These are phyloP conservation scores for Monopis laevigella DNA, from an alignment of 2,888 invertebrate genomes.

Conservation along the genomic window DNA sequence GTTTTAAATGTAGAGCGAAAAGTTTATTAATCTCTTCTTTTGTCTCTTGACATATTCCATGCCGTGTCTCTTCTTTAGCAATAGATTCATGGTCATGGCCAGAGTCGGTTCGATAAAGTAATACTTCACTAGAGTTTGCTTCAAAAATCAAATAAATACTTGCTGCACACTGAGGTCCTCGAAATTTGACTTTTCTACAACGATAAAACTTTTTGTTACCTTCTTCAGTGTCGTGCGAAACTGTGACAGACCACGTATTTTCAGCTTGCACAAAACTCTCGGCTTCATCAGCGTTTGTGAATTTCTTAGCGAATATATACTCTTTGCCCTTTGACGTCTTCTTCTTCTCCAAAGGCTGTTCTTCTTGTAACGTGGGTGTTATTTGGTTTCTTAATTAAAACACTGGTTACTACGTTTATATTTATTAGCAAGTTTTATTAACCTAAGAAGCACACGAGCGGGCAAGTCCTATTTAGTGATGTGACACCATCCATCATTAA, in stretches of 20 bases:
- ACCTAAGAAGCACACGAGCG: too few relatives aligned
- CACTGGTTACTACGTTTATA: too few relatives aligned
- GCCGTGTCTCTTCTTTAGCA: neutral
- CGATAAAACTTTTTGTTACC: slow-evolving; percentile 11
- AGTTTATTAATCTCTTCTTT: slow-evolving; percentile 16
- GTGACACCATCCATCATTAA: too few relatives aligned
- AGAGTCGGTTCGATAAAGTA: slow-evolving; percentile 4
- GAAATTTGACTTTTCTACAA: slow-evolving; percentile 11
- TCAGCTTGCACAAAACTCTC: slow-evolving; percentile 5
- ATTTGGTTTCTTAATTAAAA: too few relatives aligned
- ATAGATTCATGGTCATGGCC: slow-evolving; percentile 9
- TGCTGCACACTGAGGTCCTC: slow-evolving; percentile 9
- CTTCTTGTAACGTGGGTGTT: too few relatives aligned
- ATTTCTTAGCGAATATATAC: slow-evolving; percentile 9
- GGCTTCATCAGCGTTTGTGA: slow-evolving; percentile 6
- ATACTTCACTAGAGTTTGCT: slow-evolving; percentile 7
- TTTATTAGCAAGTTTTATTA: too few relatives aligned
- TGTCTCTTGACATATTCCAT: slow-evolving; percentile 12
- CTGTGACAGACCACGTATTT: slow-evolving; percentile 9
- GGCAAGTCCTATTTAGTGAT: too few relatives aligned
- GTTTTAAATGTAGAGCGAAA: slow-evolving; percentile 15
- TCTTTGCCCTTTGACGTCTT: slow-evolving; percentile 1
- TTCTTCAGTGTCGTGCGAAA: slow-evolving; percentile 5
- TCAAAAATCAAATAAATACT: slow-evolving; percentile 8
- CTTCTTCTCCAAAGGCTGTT: neutral